A percentile compares a stretch with the other conserved stretches of the same genome.
These are phyloP conservation scores for Tichodroma muraria DNA, from an alignment of 2,113 vertebrate species.

Conservation along the genomic window DNA sequence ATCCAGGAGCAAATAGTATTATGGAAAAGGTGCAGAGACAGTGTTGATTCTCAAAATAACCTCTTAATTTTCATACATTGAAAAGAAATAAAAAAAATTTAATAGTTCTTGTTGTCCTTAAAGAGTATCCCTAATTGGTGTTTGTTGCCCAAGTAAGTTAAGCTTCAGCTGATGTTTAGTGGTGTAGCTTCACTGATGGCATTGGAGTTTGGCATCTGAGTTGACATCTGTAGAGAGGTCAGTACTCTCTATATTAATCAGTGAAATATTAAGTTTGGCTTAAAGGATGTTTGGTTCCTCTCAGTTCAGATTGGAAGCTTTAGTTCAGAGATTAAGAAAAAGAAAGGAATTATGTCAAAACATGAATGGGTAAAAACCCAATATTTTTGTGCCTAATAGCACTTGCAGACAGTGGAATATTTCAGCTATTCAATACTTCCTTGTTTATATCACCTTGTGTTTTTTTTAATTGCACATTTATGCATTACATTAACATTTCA, in stretches of 20 bases:
- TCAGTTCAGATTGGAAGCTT: not conserved
- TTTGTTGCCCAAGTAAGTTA: not conserved
- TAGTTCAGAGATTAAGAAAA: not conserved
- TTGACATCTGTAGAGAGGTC: not conserved
- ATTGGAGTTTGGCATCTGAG: not conserved
- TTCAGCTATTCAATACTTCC: not conserved
- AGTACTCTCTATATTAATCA: not conserved
- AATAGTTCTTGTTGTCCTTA: not conserved
- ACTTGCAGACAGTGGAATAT: not conserved
- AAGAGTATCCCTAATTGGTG: not conserved
- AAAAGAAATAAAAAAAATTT: not conserved
- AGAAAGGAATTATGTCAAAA: not conserved
- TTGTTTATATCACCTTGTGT: conserved; percentile 22
- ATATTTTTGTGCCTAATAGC: not conserved
- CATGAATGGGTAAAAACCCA: not conserved
- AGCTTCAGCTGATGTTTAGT: not conserved
- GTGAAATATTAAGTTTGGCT: not conserved
- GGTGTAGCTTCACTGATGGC: not conserved
- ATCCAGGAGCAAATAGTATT: not conserved
- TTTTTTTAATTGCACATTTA: conserved; percentile 49
- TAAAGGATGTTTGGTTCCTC: not conserved
- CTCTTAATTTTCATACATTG: not conserved
- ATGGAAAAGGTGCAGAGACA: not conserved
- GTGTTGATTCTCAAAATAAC: not conserved
- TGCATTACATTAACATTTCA: conserved; percentile 61